Evolutionary conservation across 2,797 vertebrate species (phyloP).

Genomic region (Chelmon rostratus): DNA sequence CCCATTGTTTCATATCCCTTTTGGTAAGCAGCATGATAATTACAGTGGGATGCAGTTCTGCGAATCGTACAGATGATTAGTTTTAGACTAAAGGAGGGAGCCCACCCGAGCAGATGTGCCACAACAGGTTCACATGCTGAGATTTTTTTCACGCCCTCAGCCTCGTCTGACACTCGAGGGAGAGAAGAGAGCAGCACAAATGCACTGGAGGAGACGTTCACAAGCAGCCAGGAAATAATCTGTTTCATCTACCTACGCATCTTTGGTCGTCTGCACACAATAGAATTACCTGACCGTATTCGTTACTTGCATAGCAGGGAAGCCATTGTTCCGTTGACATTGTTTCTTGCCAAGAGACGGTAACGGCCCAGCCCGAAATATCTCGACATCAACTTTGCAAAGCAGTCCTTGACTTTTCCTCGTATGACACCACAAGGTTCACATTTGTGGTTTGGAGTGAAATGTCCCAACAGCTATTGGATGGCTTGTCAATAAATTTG

Average conservation of each 20-base stretch:
- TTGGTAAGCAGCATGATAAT: conserved; percentile 77
- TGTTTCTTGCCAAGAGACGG: neutral
- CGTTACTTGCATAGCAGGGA: neutral
- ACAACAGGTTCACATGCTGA: conserved; percentile 65
- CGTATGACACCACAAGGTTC: no score
- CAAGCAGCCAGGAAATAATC: conserved; percentile 23
- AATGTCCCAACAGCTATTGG: no score
- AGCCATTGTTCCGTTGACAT: neutral
- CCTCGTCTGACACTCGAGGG: neutral
- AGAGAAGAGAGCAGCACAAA: neutral
- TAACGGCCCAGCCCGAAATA: neutral
- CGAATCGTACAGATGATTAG: conserved; percentile 67
- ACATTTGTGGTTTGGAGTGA: no score
- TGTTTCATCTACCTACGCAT: conserved; percentile 13
- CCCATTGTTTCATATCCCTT: conserved; percentile 83
- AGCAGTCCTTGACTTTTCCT: no score
- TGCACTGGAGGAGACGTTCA: conserved; percentile 1
- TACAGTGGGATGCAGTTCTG: conserved; percentile 73
- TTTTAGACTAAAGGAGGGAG: conserved; percentile 57
- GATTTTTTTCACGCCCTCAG: conserved; percentile 38
- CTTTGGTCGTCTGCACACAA: conserved; percentile 11
- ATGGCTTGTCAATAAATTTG: no score
- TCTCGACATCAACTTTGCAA: no score
- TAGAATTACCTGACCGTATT: conserved; percentile 9
- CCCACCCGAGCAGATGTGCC: conserved; percentile 71